Evolutionary conservation across 35 echinoderm and acorn worm species (phyloP), one percentile per base, ranked within the genome.

Genomic region (Apostichopus californicus): DNA sequence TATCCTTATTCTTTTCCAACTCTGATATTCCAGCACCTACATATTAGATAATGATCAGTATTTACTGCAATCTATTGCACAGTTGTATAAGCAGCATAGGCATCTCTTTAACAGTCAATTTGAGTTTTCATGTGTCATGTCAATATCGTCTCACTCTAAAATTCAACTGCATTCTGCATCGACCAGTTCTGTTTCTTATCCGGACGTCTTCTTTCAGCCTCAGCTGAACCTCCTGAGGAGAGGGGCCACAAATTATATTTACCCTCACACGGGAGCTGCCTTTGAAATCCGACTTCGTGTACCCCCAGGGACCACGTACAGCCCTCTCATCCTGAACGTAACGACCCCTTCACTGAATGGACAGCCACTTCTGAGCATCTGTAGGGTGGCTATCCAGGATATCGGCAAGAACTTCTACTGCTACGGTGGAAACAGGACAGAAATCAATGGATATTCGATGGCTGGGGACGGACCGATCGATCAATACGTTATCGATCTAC

Each of bases 371-470:
- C 73, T 97, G 6, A 95, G 92, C 63, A 92, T 97, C 82, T 97
- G 96, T 54, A 61, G 96, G 5, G 92, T 95, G n/a, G 87, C 90
- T 34, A 23, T 97, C 18, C 13, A 81, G 25, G 63, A 90, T 14
- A 77, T 97, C 53, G 92, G 96, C 6, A 78, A 85, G 15, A 78
- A 93, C 83, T 97, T 97, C n/a, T 75, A 92, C 73, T 93, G 94
- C 64, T 91, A 89, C 26, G 80, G 64, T 10, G 73, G 57, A 63
- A 93, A 95, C 88, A 55, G 88, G 15, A 93, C 79, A 7, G 55
- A 78, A 9, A 70, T 89, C 18, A 26, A 68, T 54, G 86, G 86
- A 54, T 75, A 72, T 75, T 89, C 86, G 3, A 72, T 75, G 60
- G 68, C 68, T n/a, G 86, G 68, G 3, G 68, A 89, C 72, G 86